Evolutionary conservation across 2,888 invertebrate genomes (phyloP).

Genomic region (Itoplectis maculator): DNA sequence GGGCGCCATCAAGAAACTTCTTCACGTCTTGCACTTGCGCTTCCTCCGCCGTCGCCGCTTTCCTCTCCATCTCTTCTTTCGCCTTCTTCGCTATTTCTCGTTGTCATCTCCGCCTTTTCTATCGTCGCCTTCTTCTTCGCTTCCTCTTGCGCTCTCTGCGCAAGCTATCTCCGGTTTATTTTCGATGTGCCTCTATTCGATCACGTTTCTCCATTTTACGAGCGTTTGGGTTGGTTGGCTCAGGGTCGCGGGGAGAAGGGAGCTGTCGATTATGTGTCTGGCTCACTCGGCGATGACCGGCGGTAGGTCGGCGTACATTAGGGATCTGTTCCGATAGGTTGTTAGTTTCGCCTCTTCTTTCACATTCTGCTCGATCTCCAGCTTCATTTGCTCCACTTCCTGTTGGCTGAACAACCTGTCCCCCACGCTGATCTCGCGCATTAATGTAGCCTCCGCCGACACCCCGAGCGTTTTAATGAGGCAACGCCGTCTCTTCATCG

Average conservation of each 20-base stretch:
- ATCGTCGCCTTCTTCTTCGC: background rate
- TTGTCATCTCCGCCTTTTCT: too few relatives aligned
- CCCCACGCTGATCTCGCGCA: background rate
- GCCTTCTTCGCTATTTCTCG: background rate
- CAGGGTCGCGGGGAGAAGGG: too few relatives aligned
- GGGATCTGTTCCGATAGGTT: too few relatives aligned
- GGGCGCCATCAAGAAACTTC: too few relatives aligned
- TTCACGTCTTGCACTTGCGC: too few relatives aligned
- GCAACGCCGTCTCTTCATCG: background rate
- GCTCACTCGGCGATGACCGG: too few relatives aligned
- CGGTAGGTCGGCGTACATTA: too few relatives aligned
- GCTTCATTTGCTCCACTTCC: too few relatives aligned
- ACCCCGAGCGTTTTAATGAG: background rate
- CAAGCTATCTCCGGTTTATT: background rate
- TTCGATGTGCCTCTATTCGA: background rate
- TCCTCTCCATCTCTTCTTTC: background rate
- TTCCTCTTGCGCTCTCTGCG: background rate
- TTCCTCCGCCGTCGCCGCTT: background rate
- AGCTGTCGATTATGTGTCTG: too few relatives aligned
- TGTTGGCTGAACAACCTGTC: background rate
- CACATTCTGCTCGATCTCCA: background rate
- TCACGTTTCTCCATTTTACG: background rate
- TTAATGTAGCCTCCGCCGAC: too few relatives aligned
- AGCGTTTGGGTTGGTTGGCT: too few relatives aligned
- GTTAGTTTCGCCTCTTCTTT: too few relatives aligned